A percentile compares a stretch with the other conserved stretches of the same genome.
phyloP scores from a whole-genome alignment of 2,888 invertebrate species.

The Apodemia mormo region DNA sequence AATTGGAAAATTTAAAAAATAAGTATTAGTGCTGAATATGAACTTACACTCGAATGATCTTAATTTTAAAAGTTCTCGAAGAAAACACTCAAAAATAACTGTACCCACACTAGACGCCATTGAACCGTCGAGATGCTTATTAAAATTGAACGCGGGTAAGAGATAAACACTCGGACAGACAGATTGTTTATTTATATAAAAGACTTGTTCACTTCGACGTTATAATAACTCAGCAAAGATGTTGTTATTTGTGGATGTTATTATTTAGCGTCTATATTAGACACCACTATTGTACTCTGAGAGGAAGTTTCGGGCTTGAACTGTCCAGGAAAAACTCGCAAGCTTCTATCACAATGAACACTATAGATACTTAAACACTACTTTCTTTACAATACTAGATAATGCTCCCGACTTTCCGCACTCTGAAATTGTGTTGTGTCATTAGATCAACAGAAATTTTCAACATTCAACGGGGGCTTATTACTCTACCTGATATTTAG shows the following conservation, averaged over 20 bases:
- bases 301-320: neutral
- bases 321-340: neutral
- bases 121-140: conserved; percentile 1
- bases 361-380: too few species aligned
- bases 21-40: too few species aligned
- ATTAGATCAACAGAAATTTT: too few species aligned
- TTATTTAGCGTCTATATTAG: neutral
- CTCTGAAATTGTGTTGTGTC: too few species aligned
- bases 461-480: too few species aligned
- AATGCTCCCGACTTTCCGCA: too few species aligned
- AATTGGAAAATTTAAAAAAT: too few species aligned
- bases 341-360: neutral
- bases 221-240: neutral
- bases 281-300: neutral
- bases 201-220: conserved; percentile 6
- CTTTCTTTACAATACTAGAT: too few species aligned
- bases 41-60: neutral
- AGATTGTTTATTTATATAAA: conserved; percentile 17
- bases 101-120: neutral
- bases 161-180: conserved; percentile 14
- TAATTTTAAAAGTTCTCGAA: neutral
- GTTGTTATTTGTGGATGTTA: conserved; percentile 6
- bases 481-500: too few species aligned
- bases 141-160: conserved; percentile 6
- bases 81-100: neutral